Percentiles rank a stretch among this genome's conserved stretches.
Conservation (phyloP, 2,888 invertebrate species). For the Ecdyonurus torrentis region DNA sequence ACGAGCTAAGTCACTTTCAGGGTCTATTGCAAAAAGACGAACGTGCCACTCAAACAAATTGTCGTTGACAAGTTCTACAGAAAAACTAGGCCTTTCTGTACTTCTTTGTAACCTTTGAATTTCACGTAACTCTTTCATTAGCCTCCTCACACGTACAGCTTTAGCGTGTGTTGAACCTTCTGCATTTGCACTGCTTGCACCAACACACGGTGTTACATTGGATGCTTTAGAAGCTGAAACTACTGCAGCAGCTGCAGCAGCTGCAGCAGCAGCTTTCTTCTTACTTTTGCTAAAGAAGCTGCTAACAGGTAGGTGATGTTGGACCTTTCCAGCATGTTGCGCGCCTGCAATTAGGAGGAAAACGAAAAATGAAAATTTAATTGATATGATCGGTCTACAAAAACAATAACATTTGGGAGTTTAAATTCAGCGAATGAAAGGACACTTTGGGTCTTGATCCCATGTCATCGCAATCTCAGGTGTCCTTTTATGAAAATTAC, state of each 20-base stretch:
- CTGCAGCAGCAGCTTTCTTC: not conserved
- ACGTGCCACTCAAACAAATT: constrained; percentile 81
- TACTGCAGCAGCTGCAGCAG: not conserved
- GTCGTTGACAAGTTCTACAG: constrained; percentile 70
- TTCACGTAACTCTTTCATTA: constrained; percentile 69
- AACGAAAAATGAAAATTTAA: no score
- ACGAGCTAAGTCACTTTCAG: constrained; percentile 54
- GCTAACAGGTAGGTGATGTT: not conserved
- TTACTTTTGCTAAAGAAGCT: not conserved
- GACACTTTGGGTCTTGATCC: no score
- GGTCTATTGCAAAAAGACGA: constrained; percentile 61
- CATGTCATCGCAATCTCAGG: no score
- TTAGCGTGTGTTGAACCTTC: constrained; percentile 25
- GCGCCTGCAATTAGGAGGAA: no score
- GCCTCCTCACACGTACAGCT: constrained; percentile 52
- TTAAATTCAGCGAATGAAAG: no score
- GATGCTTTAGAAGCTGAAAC: not conserved
- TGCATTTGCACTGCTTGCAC: not conserved
- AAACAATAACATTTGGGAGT: no score
- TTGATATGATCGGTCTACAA: no score
- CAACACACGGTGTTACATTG: not conserved
- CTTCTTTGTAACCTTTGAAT: constrained; percentile 49
- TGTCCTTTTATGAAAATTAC: no score
- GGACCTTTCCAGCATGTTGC: not conserved
- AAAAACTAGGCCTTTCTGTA: constrained; percentile 51